A percentile compares a stretch with the other conserved stretches of the same genome.
Evolutionary conservation across 2,888 invertebrate genomes (phyloP).

Genomic region (Marronus borbonicus): DNA sequence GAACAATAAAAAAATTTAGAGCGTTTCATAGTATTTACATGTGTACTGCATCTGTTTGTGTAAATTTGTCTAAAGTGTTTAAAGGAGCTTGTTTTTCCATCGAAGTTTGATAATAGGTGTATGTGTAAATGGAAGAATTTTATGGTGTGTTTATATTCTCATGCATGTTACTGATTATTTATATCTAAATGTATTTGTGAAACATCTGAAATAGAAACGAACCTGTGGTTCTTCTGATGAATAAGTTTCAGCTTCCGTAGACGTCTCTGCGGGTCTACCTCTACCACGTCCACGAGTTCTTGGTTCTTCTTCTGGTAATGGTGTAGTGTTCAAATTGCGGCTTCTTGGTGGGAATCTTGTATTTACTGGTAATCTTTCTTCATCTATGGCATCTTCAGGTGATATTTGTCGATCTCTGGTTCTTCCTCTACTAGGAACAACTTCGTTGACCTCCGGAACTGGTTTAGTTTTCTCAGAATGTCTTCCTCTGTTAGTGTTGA

Average conservation of each 20-base stretch:
- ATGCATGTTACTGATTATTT: slow-evolving; percentile 10
- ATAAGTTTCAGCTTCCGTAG: slow-evolving; percentile 63
- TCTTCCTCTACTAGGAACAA: slow-evolving; percentile 73
- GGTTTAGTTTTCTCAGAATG: slow-evolving; percentile 60
- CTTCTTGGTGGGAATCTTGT: slow-evolving; percentile 89
- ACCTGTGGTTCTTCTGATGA: slow-evolving; percentile 68
- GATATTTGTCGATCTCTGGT: slow-evolving; percentile 66
- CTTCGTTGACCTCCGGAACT: slow-evolving; percentile 79
- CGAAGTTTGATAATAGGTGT: slow-evolving; percentile 2
- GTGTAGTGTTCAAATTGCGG: slow-evolving; percentile 73
- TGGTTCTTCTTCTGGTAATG: slow-evolving; percentile 66
- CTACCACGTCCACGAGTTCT: slow-evolving; percentile 67
- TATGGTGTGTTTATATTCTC: background rate
- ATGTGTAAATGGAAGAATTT: slow-evolving; percentile 12
- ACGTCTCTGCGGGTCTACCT: slow-evolving; percentile 66
- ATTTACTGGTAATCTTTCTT: slow-evolving; percentile 82
- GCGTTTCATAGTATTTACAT: background rate
- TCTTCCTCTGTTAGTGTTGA: slow-evolving; percentile 64
- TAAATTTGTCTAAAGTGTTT: slow-evolving; percentile 2
- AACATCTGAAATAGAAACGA: slow-evolving; percentile 47
- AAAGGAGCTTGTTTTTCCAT: slow-evolving; percentile 9
- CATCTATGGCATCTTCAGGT: slow-evolving; percentile 73
- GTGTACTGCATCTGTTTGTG: background rate
- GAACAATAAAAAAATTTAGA: background rate
- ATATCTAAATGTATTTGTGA: no score